Evolutionary conservation across 2,797 vertebrate genomes (phyloP), one percentile per base, ranked within the genome.

Genomic region (Garrulus glandarius): DNA sequence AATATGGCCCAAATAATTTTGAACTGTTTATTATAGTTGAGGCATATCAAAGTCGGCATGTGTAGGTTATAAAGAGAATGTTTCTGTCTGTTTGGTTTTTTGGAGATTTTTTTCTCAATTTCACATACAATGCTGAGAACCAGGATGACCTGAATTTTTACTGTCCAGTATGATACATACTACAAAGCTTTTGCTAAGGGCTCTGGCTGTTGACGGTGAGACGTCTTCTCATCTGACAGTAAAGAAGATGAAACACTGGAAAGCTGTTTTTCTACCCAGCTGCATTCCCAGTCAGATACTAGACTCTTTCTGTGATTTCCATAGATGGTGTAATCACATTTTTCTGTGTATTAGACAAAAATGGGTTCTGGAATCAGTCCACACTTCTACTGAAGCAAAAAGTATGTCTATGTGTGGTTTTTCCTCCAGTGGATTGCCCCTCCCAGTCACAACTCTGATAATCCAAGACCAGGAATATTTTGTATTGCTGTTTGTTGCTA

Each of bases 171-270:
- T 0, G 1, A 80, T 34, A 81, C 39, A 67, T 70, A 29, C 17
- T 46, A 20, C 0, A 0, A 71, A 60, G 24, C 19, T 84, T 87
- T 41, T 84, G 44, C 53, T 71, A 23, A 74, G 43, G 78, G 9
- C 44, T 79, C 39, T 82, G 57, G 23, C 60, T 91, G 23, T 52
- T 77, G 57, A n/a, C 68, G 87, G 30, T 34, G 39, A 89, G 52
- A 78, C 15, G 39, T 81, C 56, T 87, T 87, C 39, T 87, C 68
- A 44, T 82, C 20, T 72, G 59, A 57, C 2, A 1, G 34, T 79
- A 30, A 87, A 68, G 50, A 91, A 84, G 72, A 69, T 87, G 65
- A 79, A 70, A 80, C 77, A 23, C 36, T 52, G 23, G 43, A 68
- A 85, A 85, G 24, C 57, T 77, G 34, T 6, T 77, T 92, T 63